These are phyloP conservation scores for Acipenser ruthenus DNA, from an alignment of 2,797 vertebrate genomes.

Conservation along the genomic window DNA sequence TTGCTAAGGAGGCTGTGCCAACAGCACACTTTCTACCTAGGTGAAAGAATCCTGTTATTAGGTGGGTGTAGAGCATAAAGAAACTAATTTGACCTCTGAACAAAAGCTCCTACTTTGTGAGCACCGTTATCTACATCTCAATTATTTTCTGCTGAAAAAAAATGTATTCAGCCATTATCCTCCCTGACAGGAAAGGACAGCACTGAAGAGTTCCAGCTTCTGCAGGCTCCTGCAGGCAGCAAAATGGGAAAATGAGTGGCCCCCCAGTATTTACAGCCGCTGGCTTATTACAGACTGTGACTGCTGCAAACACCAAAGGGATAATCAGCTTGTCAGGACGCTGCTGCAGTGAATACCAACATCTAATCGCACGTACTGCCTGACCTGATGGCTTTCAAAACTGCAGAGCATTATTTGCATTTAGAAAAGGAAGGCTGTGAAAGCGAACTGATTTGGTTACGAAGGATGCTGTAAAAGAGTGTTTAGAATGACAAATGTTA, in stretches of 20 bases:
- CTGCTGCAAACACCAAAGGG: conserved; percentile 38
- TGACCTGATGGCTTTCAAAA: conserved; percentile 35
- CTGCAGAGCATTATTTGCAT: conserved; percentile 37
- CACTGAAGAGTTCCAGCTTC: conserved; percentile 40
- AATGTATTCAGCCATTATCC: conserved; percentile 43
- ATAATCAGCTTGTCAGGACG: conserved; percentile 55
- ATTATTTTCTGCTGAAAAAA: conserved; percentile 34
- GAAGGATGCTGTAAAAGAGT: conserved; percentile 22
- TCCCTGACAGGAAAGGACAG: conserved; percentile 42
- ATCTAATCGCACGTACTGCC: conserved; percentile 37
- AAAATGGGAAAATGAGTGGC: conserved; percentile 48
- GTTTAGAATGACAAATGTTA: conserved; percentile 34
- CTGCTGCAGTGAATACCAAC: conserved; percentile 38
- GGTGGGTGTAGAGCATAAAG: conserved; percentile 21
- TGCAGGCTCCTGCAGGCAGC: conserved; percentile 35
- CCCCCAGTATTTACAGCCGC: conserved; percentile 38
- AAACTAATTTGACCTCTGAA: conserved; percentile 42
- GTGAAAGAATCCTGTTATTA: conserved; percentile 30
- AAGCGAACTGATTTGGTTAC: conserved; percentile 30
- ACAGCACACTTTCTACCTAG: conserved; percentile 27
- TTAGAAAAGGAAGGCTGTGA: conserved; percentile 38
- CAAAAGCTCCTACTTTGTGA: conserved; percentile 36
- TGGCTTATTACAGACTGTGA: conserved; percentile 45
- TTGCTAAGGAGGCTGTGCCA: conserved; percentile 6
- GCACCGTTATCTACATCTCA: conserved; percentile 36